phyloP scores from a whole-genome alignment of 2,888 invertebrate species.

The Cordilura impudica region DNA sequence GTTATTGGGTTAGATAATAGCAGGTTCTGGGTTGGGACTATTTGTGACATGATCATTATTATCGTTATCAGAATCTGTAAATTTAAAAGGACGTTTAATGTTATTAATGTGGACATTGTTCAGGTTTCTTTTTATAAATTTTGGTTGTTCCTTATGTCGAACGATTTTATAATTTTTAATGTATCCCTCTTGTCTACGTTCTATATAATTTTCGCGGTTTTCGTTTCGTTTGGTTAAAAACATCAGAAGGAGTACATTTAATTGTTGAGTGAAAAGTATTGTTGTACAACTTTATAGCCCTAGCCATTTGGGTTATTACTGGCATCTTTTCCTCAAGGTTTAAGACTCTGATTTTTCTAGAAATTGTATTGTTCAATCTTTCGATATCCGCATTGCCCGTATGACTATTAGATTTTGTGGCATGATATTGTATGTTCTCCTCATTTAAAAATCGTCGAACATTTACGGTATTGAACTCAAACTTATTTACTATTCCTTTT shows the following conservation, averaged over 20 bases:
- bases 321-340: constrained; percentile 31
- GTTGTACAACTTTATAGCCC: too few species aligned
- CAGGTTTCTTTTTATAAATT: not conserved
- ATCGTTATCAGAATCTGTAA: not conserved
- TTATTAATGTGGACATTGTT: too few species aligned
- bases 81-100: too few species aligned
- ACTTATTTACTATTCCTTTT: constrained; percentile 12
- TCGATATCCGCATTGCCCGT: constrained; percentile 28
- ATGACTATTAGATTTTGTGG: constrained; percentile 40
- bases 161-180: not conserved
- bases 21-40: too few species aligned
- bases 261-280: constrained; percentile 3
- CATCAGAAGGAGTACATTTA: constrained; percentile 14
- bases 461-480: constrained; percentile 39
- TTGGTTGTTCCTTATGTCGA: not conserved
- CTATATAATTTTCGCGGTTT: not conserved
- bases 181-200: not conserved
- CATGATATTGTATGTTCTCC: constrained; percentile 16
- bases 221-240: not conserved
- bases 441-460: constrained; percentile 16
- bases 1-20: too few species aligned
- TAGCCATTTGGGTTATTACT: not conserved
- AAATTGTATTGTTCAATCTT: constrained; percentile 13
- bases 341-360: constrained; percentile 18
- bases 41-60: too few species aligned